Evolutionary conservation across 2,113 vertebrate species (phyloP).

Genomic region (Caranx ignobilis): DNA sequence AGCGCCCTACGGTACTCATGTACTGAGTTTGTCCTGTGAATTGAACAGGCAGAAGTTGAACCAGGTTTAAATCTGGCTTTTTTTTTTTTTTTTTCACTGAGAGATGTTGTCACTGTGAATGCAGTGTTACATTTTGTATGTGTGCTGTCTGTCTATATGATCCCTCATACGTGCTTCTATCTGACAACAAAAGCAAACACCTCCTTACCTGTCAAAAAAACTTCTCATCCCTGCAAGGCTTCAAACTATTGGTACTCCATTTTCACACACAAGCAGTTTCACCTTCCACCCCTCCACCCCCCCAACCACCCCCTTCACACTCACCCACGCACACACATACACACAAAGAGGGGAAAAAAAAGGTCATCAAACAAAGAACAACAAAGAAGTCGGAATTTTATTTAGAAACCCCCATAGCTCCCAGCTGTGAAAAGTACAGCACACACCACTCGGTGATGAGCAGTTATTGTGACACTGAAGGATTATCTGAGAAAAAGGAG

Average conservation of each 20-base stretch:
- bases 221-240: slow-evolving; percentile 43
- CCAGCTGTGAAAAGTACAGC: slow-evolving; percentile 48
- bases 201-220: slow-evolving; percentile 44
- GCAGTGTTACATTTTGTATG: neutral
- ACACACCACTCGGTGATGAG: slow-evolving; percentile 26
- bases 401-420: slow-evolving; percentile 37
- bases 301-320: no score
- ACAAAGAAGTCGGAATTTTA: slow-evolving; percentile 37
- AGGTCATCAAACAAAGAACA: slow-evolving; percentile 38
- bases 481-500: slow-evolving; percentile 45
- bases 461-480: slow-evolving; percentile 39
- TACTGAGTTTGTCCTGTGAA: neutral
- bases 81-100: neutral
- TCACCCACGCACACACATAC: no score
- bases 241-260: slow-evolving; percentile 37
- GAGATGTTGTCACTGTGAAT: neutral
- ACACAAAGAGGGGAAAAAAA: neutral
- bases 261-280: slow-evolving; percentile 27
- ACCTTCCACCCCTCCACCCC: neutral
- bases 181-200: slow-evolving; percentile 41
- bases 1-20: neutral
- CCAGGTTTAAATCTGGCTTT: neutral
- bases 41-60: neutral
- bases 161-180: slow-evolving; percentile 3
- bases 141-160: neutral